A percentile compares a stretch with the other conserved stretches of the same genome.
Conservation (phyloP, 2,888 invertebrate species). For the Oxystoma pomonae region DNA sequence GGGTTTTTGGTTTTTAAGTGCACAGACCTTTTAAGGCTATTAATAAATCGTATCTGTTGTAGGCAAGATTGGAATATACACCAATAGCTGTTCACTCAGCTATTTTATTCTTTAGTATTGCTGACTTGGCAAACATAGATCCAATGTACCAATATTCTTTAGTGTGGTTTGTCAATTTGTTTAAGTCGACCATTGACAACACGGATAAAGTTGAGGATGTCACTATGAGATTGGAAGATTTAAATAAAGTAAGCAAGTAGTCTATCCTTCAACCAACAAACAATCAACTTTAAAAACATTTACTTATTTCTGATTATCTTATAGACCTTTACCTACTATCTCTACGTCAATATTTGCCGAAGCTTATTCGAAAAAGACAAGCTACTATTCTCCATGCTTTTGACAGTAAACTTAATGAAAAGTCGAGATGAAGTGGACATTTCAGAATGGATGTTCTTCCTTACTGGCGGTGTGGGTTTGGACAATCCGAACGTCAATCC, state of each 20-base stretch:
- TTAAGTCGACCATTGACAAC: constrained; percentile 79
- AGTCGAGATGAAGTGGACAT: constrained; percentile 57
- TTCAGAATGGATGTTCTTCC: constrained; percentile 77
- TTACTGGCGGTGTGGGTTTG: constrained; percentile 81
- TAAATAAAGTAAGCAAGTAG: constrained; percentile 54
- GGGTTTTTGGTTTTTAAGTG: too few relatives aligned
- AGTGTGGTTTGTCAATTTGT: constrained; percentile 89
- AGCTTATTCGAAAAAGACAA: constrained; percentile 95
- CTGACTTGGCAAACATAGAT: constrained; percentile 85
- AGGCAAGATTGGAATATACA: constrained; percentile 78
- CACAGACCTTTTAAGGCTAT: too few relatives aligned
- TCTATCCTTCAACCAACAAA: background rate
- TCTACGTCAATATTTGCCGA: constrained; percentile 88
- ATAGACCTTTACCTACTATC: constrained; percentile 77
- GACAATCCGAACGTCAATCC: constrained; percentile 72
- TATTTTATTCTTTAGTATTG: constrained; percentile 86
- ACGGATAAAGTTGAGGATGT: constrained; percentile 83
- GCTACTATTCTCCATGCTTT: constrained; percentile 76
- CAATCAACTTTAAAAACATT: background rate
- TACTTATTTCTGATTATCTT: constrained; percentile 4
- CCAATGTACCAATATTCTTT: constrained; percentile 98
- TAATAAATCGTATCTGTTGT: constrained; percentile 5
- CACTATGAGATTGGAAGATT: constrained; percentile 64
- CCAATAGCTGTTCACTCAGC: constrained; percentile 88
- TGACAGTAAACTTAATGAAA: constrained; percentile 66